A percentile compares a stretch with the other conserved stretches of the same genome.
Evolutionary conservation across 2,113 vertebrate genomes (phyloP).

Genomic region (Scartelaos histophorus): DNA sequence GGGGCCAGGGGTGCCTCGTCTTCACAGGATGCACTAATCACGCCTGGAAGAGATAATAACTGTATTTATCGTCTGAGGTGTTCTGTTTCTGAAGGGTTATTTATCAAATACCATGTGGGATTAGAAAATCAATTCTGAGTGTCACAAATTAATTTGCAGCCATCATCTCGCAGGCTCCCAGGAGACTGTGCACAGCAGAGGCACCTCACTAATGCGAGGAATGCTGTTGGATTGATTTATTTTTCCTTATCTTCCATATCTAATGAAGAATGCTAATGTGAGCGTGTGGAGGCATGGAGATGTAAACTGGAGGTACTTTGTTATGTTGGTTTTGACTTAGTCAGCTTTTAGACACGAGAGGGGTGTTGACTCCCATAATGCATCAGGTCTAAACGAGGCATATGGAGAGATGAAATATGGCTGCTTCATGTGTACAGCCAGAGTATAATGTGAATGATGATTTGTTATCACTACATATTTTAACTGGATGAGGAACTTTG

Average conservation of each 20-base stretch:
- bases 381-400: slow-evolving; percentile 36
- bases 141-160: slow-evolving; percentile 78
- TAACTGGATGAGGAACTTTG: slow-evolving; percentile 49
- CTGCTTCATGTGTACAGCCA: slow-evolving; percentile 36
- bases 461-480: slow-evolving; percentile 48
- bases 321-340: slow-evolving; percentile 33
- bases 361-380: slow-evolving; percentile 24
- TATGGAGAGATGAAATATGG: slow-evolving; percentile 31
- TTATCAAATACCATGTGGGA: slow-evolving; percentile 73
- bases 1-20: slow-evolving; percentile 60
- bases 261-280: slow-evolving; percentile 56
- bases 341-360: slow-evolving; percentile 25
- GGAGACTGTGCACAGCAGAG: slow-evolving; percentile 50
- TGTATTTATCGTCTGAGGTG: slow-evolving; percentile 73
- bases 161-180: slow-evolving; percentile 64
- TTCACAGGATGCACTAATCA: slow-evolving; percentile 73
- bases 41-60: slow-evolving; percentile 73
- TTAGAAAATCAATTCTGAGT: slow-evolving; percentile 73
- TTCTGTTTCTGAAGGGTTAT: slow-evolving; percentile 73
- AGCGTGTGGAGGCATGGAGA: slow-evolving; percentile 31
- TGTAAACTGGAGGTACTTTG: slow-evolving; percentile 24
- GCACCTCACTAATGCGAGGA: slow-evolving; percentile 58
- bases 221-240: slow-evolving; percentile 64
- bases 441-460: slow-evolving; percentile 38
- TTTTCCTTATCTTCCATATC: slow-evolving; percentile 51